Base-by-base conservation (phyloP, 2,888 invertebrate species). In the Sympetrum striolatum region DNA sequence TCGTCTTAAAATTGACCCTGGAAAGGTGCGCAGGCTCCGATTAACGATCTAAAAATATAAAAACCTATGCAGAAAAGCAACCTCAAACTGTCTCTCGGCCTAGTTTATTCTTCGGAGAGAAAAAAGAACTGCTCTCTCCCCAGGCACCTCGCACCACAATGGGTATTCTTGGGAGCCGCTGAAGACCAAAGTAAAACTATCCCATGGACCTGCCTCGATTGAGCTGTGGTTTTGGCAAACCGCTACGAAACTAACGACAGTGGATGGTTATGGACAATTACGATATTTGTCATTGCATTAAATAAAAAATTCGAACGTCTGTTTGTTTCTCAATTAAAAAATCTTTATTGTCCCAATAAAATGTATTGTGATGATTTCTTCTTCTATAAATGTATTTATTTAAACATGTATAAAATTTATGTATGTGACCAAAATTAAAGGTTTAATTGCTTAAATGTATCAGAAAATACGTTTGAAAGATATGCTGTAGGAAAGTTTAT, bases 61-160 rank as follows among this genome's bases (percentile, higher is more conserved):
- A 35, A 37, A n/a, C 4, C 35, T 25, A 39, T 22, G 64, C 25
- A 37, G 37, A 86, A 60, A 39, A 60, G 60, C 86, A 58, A 37
- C 37, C 58, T 37, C 60, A 37, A 31, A 60, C 58, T 60, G 58
- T 86, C 60, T 37, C 60, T 86, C 86, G 86, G n/a, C 86, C 86
- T 86, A 86, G 58, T 86, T 86, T 37, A 60, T 37, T 86, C 60
- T 37, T n/a, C 60, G 22, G 22, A 39, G 60, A 86, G 81, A 86
- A 86, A 86, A 86, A 86, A 86, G 58, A 80, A 10, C 18, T 37
- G 58, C n/a, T 60, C 86, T 86, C 60, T 58, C 60, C 86, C 86
- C 86, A 86, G 86, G 86, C 86, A 86, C 60, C 86, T 60, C 86
- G 86, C 58, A 37, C 86, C 86, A 86, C 86, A 86, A 86, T 86